These are phyloP conservation scores for Homarus gammarus DNA, from an alignment of 2,888 invertebrate species.

Conservation along the genomic window DNA sequence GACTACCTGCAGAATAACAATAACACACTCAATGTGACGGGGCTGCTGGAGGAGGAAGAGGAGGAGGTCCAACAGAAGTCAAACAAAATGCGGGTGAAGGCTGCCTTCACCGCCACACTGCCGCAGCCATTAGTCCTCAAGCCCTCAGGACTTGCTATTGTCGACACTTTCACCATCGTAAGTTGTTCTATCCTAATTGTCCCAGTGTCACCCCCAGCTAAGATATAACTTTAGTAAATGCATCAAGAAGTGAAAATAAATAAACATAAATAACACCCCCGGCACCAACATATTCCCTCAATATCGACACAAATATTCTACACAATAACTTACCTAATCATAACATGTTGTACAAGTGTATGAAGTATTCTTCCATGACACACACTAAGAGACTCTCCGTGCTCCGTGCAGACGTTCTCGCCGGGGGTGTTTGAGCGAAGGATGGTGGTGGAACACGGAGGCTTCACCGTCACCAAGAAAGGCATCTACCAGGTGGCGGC, in stretches of 20 bases:
- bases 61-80: not conserved
- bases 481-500: constrained; percentile 73
- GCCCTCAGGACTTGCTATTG: constrained; percentile 51
- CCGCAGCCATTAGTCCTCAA: constrained; percentile 40
- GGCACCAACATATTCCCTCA: too few species aligned
- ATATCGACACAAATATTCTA: too few species aligned
- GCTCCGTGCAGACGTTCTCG: constrained; percentile 60
- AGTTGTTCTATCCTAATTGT: not conserved
- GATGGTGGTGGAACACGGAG: constrained; percentile 63
- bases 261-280: too few species aligned
- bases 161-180: constrained; percentile 66
- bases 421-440: constrained; percentile 69
- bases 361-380: not conserved
- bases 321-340: too few species aligned
- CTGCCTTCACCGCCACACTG: constrained; percentile 57
- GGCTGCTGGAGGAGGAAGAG: not conserved
- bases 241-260: too few species aligned
- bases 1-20: constrained; percentile 46
- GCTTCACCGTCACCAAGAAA: constrained; percentile 62
- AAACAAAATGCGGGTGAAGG: constrained; percentile 29
- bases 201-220: too few species aligned
- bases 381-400: not conserved
- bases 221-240: too few species aligned
- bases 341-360: not conserved
- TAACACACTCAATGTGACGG: not conserved